Evolutionary conservation across 2,113 vertebrate species (phyloP).

Genomic region (Corydoras sp.): DNA sequence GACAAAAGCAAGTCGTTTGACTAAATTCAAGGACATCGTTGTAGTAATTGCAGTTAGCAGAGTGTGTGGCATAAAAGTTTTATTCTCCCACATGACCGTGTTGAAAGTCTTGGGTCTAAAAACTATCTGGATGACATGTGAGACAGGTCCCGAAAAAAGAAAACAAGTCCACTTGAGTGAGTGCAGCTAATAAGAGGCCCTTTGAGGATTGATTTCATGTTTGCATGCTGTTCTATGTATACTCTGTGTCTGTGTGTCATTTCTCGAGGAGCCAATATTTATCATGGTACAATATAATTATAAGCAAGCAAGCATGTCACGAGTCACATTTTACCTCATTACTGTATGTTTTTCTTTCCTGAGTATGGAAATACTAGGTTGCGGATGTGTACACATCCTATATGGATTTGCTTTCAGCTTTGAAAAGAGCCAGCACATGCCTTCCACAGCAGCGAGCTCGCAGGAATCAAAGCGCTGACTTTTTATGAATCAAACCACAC

Average conservation of each 20-base stretch:
- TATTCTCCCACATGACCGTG: too few species aligned
- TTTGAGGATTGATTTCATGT: background rate
- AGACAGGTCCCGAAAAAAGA: background rate
- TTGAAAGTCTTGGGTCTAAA: too few species aligned
- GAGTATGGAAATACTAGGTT: background rate
- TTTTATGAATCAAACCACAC: background rate
- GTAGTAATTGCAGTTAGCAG: too few species aligned
- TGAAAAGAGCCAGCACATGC: slow-evolving; percentile 17
- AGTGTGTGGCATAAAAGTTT: too few species aligned
- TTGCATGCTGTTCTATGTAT: background rate
- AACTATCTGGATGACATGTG: background rate
- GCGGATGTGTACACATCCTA: background rate
- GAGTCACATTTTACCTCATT: background rate
- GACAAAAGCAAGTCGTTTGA: too few species aligned
- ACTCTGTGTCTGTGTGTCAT: background rate
- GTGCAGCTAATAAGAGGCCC: too few species aligned
- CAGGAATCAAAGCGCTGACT: slow-evolving; percentile 1
- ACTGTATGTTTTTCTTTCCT: background rate
- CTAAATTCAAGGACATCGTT: too few species aligned
- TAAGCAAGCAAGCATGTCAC: background rate
- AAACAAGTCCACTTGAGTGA: too few species aligned
- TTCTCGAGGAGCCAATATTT: background rate
- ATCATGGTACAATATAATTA: too few species aligned
- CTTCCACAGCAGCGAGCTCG: background rate
- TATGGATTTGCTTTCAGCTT: slow-evolving; percentile 31